These are phyloP conservation scores for Pogonomyrmex californicus DNA, from an alignment of 1,140 invertebrate species.

Conservation along the genomic window DNA sequence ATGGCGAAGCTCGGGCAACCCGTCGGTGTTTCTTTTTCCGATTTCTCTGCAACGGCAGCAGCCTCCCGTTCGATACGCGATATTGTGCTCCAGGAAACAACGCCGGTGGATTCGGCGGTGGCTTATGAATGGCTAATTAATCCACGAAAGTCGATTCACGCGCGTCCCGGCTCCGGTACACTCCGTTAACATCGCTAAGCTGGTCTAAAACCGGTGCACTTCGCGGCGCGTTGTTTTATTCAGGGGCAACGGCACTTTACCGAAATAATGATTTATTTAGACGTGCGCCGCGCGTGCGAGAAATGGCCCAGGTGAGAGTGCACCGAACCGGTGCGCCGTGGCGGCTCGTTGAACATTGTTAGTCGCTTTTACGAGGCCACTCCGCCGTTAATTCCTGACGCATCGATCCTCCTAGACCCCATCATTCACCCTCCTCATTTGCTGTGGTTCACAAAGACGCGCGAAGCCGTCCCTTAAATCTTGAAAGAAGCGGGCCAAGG, in stretches of 20 bases:
- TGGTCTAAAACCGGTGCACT: constrained; percentile 72
- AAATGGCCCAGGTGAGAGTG: constrained; percentile 18
- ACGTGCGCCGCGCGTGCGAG: constrained; percentile 7
- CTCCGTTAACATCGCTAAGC: constrained; percentile 75
- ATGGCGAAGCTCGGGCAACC: constrained; percentile 34
- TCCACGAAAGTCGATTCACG: constrained; percentile 69
- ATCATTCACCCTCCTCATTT: constrained; percentile 26
- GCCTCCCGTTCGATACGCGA: constrained; percentile 10
- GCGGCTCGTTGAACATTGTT: constrained; percentile 40
- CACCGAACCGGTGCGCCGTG: constrained; percentile 1
- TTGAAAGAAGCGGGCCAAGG: not conserved
- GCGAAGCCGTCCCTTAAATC: not conserved
- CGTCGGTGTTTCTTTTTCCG: constrained; percentile 50
- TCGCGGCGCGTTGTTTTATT: constrained; percentile 75
- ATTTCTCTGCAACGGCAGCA: constrained; percentile 48
- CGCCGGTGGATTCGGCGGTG: constrained; percentile 23
- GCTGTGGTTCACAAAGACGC: not conserved
- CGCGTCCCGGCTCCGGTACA: constrained; percentile 39
- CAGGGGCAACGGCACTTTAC: constrained; percentile 64
- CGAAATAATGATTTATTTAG: constrained; percentile 80
- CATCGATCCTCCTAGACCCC: not conserved
- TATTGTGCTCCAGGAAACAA: not conserved
- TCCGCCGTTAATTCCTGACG: constrained; percentile 33
- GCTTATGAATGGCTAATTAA: constrained; percentile 80
- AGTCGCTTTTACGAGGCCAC: constrained; percentile 49